A percentile compares a stretch with the other conserved stretches of the same genome.
These are phyloP conservation scores for Conomelus anceps DNA, from an alignment of 2,888 invertebrate genomes.

Conservation along the genomic window DNA sequence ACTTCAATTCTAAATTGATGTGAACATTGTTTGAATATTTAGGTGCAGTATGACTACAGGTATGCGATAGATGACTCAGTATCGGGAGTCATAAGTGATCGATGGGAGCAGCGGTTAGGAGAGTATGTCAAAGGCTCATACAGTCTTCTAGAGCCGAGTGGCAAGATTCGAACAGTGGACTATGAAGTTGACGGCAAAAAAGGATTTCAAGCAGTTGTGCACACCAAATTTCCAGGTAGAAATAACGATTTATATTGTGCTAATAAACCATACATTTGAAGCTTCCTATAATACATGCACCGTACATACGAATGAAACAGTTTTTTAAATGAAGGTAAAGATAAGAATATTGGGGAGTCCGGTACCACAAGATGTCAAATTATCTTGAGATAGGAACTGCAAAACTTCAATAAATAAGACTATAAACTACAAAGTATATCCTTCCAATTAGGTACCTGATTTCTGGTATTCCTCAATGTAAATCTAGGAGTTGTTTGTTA, in stretches of 20 bases:
- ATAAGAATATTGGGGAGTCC: neutral
- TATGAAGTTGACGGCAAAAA: constrained; percentile 37
- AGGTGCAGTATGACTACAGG: constrained; percentile 38
- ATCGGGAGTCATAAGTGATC: constrained; percentile 36
- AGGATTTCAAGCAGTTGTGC: constrained; percentile 38
- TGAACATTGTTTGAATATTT: no score
- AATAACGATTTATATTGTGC: neutral
- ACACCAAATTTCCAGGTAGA: constrained; percentile 35
- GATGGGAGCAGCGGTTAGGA: constrained; percentile 38
- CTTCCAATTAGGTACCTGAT: no score
- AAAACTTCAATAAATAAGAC: no score
- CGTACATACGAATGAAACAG: no score
- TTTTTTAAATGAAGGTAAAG: neutral
- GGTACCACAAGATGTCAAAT: no score
- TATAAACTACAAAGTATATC: no score
- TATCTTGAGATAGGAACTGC: no score
- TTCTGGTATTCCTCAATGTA: no score
- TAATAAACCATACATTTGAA: neutral
- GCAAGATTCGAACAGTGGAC: constrained; percentile 37
- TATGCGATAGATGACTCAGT: constrained; percentile 37
- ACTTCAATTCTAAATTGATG: no score
- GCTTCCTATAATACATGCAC: no score
- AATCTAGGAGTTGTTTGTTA: no score
- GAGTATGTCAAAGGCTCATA: constrained; percentile 38
- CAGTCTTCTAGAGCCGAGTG: constrained; percentile 38